Evolutionary conservation across 2,797 vertebrate genomes (phyloP).

Genomic region (Pseudochaenichthys georgianus): DNA sequence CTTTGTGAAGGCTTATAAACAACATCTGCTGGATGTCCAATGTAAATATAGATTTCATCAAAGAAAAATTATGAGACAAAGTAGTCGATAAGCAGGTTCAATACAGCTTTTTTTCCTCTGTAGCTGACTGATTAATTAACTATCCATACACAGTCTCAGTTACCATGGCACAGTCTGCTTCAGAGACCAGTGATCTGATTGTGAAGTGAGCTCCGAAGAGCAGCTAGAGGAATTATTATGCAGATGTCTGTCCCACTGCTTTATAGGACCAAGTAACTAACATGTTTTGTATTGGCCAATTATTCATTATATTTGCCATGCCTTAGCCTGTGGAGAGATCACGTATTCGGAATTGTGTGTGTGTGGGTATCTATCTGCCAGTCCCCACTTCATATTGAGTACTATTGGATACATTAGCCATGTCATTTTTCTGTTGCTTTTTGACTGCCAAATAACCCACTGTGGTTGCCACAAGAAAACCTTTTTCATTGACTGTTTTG

Average conservation of each 20-base stretch:
- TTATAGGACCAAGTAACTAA: not conserved
- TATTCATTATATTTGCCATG: not conserved
- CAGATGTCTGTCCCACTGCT: not conserved
- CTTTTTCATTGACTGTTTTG: too few relatives aligned
- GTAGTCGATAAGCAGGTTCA: not conserved
- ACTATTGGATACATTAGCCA: too few relatives aligned
- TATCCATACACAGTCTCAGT: constrained; percentile 4
- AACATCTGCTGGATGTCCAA: not conserved
- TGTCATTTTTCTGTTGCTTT: too few relatives aligned
- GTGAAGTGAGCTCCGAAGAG: constrained; percentile 10
- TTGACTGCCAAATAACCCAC: too few relatives aligned
- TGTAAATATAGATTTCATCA: not conserved
- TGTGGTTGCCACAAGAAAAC: too few relatives aligned
- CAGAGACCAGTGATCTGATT: constrained; percentile 16
- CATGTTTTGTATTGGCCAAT: not conserved
- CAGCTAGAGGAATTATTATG: constrained; percentile 7
- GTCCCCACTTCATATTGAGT: too few relatives aligned
- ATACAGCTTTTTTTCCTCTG: not conserved
- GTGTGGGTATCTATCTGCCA: too few relatives aligned
- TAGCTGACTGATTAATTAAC: not conserved
- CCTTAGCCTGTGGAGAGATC: too few relatives aligned
- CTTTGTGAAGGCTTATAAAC: constrained; percentile 5
- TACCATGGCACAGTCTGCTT: not conserved
- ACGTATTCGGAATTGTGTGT: too few relatives aligned
- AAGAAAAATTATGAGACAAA: not conserved